Evolutionary conservation across 1,140 invertebrate genomes (phyloP), one percentile per base, ranked within the genome.

Genomic region (Ridgeia piscesae): DNA sequence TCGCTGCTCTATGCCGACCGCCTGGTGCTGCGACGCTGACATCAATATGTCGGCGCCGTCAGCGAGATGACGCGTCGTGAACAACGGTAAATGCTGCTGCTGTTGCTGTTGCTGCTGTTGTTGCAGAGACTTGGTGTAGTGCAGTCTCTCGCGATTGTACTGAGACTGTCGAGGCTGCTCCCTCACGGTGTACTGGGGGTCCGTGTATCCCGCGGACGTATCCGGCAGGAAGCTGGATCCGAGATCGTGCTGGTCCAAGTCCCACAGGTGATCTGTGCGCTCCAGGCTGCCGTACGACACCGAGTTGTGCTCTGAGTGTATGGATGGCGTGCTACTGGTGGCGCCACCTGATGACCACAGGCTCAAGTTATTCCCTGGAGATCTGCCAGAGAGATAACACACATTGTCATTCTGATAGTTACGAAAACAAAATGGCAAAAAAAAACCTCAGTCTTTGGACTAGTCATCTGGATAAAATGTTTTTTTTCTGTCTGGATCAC

Each of bases 21-120:
- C 35, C 35, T 48, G 91, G 34, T 34, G 91, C 35, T 35, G 91
- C 42, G 33, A 42, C 91, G 33, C 17, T 58, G 50, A 77, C 58
- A 77, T 77, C 17, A 21, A 31, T 21, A 77, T 77, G 58, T 77
- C 58, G 27, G 58, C 17, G 27, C 58, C 2, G 27, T 77, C 58
- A 21, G 58, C 11, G 11, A 77, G 58, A 21, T 77, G 58, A 77
- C 58, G 58, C 4, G 58, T 21, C 0, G 58, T 31, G 58, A 77
- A 77, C 27, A 77, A 21, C 27, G 58, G 58, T 21, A 77, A 77
- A 9, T 92, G 92, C 92, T 92, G 92, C 33, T 92, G 92, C 77
- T 92, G 92, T 33, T 92, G 92, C 92, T 92, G 92, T 33, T 92
- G 92, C 88, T 92, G 92, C 92, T 92, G 48, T 34, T 88, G 48